A percentile compares a stretch with the other conserved stretches of the same genome.
Conservation (phyloP, 2,113 vertebrate genomes). For the Parotia lawesii region DNA sequence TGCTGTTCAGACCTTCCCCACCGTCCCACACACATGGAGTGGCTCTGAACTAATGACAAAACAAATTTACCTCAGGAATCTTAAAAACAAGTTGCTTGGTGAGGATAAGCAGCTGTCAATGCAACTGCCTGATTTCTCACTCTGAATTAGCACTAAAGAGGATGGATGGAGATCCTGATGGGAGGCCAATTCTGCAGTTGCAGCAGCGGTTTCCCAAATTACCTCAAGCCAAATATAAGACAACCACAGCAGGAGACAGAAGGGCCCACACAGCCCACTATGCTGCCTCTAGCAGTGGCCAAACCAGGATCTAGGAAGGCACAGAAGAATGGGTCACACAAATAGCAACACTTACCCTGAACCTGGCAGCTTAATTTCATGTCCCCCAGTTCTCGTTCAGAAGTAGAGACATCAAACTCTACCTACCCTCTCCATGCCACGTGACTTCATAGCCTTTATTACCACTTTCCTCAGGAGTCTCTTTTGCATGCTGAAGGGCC, state of each 20-base stretch:
- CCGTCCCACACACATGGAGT: rapidly evolving
- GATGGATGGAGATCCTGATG: rapidly evolving
- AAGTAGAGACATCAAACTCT: not conserved
- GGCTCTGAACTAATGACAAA: not conserved
- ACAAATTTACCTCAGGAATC: not conserved
- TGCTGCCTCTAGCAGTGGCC: not conserved
- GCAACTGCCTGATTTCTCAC: not conserved
- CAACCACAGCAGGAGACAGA: not conserved
- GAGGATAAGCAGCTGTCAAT: not conserved
- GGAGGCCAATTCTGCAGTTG: not conserved
- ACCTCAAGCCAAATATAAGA: not conserved
- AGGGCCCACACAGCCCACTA: not conserved
- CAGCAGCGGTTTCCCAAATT: not conserved
- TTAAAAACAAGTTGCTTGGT: not conserved
- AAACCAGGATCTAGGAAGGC: not conserved
- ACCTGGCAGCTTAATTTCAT: not conserved
- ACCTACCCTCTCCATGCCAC: not conserved
- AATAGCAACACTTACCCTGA: not conserved
- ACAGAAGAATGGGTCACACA: rapidly evolving
- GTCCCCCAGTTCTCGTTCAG: not conserved
- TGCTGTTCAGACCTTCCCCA: not conserved
- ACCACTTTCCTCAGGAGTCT: not conserved
- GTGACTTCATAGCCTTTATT: rapidly evolving
- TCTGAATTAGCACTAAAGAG: not conserved
- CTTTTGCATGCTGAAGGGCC: not conserved